phyloP scores from a whole-genome alignment of 2,888 invertebrate species.

The Acleris holmiana region DNA sequence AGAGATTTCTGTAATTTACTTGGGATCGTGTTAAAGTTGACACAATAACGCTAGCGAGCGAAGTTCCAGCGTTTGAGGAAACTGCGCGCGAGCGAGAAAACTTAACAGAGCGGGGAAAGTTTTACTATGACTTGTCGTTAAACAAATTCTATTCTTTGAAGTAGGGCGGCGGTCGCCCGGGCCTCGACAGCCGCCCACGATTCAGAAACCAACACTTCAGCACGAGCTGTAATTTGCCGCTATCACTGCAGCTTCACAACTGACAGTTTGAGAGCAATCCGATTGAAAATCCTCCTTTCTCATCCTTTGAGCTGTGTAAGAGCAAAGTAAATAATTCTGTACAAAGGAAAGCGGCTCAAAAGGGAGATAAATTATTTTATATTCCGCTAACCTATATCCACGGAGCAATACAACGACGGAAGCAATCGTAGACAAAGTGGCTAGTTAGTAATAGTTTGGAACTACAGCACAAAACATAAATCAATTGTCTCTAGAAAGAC shows the following conservation, averaged over 20 bases:
- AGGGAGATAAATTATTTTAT: no score
- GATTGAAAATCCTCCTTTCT: no score
- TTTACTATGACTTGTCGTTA: conserved; percentile 55
- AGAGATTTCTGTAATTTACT: conserved; percentile 3
- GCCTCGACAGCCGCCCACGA: conserved; percentile 15
- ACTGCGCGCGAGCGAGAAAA: conserved; percentile 32
- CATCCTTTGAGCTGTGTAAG: no score
- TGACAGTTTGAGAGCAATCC: no score
- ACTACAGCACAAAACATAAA: no score
- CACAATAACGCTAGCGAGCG: neutral
- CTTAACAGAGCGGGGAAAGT: conserved; percentile 46
- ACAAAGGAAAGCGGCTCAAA: no score
- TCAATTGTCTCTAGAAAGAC: no score
- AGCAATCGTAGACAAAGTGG: no score
- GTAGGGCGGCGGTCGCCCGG: conserved; percentile 53
- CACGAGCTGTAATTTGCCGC: conserved; percentile 12
- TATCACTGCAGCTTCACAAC: neutral
- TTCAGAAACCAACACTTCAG: conserved; percentile 14
- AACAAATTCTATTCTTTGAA: conserved; percentile 52
- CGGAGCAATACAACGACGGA: no score
- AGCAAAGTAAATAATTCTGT: no score
- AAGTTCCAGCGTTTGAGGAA: neutral
- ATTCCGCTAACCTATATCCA: no score
- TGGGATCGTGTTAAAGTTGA: conserved; percentile 6
- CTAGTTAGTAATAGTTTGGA: no score